Percentiles rank a stretch among this genome's conserved stretches.
phyloP scores from a whole-genome alignment of 2,113 vertebrate genomes.

The Chrysochloris asiatica region DNA sequence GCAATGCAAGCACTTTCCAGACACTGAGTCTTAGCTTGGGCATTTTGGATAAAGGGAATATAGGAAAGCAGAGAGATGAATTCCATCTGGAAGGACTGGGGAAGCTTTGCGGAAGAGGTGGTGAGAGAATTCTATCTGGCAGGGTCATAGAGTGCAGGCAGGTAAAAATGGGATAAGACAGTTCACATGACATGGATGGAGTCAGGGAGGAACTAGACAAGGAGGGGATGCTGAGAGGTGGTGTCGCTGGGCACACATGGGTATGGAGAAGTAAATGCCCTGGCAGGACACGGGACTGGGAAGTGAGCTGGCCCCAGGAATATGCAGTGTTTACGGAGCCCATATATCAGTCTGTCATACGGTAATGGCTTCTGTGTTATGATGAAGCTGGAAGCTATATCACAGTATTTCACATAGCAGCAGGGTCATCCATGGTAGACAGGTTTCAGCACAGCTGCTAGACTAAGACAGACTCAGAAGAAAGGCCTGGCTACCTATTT shows the following conservation, averaged over 20 bases:
- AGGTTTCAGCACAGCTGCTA: background rate
- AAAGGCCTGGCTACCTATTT: background rate
- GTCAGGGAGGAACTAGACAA: background rate
- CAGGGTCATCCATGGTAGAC: background rate
- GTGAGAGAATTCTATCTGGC: too few relatives aligned
- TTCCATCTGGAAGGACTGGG: background rate
- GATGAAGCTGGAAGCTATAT: background rate
- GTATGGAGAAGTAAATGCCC: background rate
- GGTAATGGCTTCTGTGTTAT: background rate
- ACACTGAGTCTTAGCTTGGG: background rate
- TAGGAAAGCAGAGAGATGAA: background rate
- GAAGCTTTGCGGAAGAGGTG: background rate
- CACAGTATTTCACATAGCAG: background rate
- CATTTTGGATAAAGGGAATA: background rate
- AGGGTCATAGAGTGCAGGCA: background rate
- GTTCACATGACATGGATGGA: background rate
- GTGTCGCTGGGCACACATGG: fast-evolving
- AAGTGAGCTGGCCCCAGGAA: background rate
- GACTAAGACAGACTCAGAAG: background rate
- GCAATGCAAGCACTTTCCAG: background rate
- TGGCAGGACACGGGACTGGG: fast-evolving
- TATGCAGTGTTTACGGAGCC: too few relatives aligned
- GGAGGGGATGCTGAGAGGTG: too few relatives aligned
- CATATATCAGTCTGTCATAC: background rate
- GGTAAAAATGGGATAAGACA: background rate